Evolutionary conservation across 1,140 invertebrate genomes (phyloP).

Genomic region (Lepidurus apus): DNA sequence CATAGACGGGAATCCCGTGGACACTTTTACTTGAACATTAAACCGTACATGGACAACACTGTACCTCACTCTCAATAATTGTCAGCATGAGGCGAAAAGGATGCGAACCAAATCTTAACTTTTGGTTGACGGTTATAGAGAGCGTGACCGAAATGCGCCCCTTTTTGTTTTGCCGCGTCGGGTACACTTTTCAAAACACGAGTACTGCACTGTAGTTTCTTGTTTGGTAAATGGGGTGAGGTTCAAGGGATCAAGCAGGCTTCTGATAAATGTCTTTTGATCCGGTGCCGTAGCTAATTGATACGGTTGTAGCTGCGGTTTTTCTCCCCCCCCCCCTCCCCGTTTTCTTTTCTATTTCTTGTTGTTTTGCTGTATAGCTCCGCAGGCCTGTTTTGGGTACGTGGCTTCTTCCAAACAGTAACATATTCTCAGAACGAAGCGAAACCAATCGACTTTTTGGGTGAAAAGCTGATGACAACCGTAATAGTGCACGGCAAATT

Average conservation of each 20-base stretch:
- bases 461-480: not conserved
- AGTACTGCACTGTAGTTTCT: not conserved
- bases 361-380: not conserved
- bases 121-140: too few species aligned
- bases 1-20: too few species aligned
- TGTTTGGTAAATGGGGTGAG: not conserved
- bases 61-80: too few species aligned
- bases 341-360: not conserved
- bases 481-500: not conserved
- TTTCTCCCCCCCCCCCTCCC: too few species aligned
- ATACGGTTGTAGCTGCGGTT: not conserved
- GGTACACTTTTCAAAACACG: not conserved
- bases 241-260: not conserved
- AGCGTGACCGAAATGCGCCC: too few species aligned
- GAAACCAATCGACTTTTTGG: not conserved
- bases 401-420: not conserved
- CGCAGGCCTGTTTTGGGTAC: not conserved
- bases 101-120: too few species aligned
- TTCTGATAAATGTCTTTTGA: not conserved
- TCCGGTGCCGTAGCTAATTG: conserved; percentile 13
- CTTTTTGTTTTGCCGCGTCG: too few species aligned
- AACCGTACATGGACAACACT: too few species aligned
- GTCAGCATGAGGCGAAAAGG: too few species aligned
- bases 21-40: too few species aligned
- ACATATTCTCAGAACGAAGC: conserved; percentile 16